phyloP scores from a whole-genome alignment of 1,140 invertebrate species.

The Drosophila micromelanica region DNA sequence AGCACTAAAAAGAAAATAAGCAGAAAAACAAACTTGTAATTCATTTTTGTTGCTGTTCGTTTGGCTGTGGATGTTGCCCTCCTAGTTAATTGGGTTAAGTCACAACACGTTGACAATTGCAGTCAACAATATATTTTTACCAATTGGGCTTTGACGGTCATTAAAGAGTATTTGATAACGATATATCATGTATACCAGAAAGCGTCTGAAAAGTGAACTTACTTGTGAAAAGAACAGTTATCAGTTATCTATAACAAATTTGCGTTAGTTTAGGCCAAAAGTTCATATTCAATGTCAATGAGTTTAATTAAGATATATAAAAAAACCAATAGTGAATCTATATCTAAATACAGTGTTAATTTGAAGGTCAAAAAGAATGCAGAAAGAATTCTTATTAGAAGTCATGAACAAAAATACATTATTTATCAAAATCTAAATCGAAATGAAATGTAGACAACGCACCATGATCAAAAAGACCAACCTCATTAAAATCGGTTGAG shows the following conservation, averaged over 20 bases:
- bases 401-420: too few relatives aligned
- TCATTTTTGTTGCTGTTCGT: slow-evolving; percentile 15
- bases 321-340: too few relatives aligned
- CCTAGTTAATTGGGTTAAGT: slow-evolving; percentile 35
- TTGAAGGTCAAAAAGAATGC: too few relatives aligned
- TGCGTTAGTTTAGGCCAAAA: too few relatives aligned
- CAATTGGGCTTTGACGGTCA: slow-evolving; percentile 13
- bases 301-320: too few relatives aligned
- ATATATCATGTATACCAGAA: not conserved
- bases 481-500: too few relatives aligned
- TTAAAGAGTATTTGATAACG: not conserved
- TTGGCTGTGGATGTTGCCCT: slow-evolving; percentile 2
- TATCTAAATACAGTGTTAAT: too few relatives aligned
- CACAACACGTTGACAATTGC: slow-evolving; percentile 29
- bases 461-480: too few relatives aligned
- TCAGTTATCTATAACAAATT: not conserved
- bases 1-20: slow-evolving; percentile 36
- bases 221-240: not conserved
- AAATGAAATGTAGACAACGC: too few relatives aligned
- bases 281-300: too few relatives aligned
- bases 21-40: slow-evolving; percentile 18
- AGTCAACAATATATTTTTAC: slow-evolving; percentile 13
- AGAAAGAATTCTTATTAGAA: too few relatives aligned
- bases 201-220: not conserved
- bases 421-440: too few relatives aligned